A percentile compares a stretch with the other conserved stretches of the same genome.
phyloP scores from a whole-genome alignment of 2,113 vertebrate genomes.

The Tenrec ecaudatus region DNA sequence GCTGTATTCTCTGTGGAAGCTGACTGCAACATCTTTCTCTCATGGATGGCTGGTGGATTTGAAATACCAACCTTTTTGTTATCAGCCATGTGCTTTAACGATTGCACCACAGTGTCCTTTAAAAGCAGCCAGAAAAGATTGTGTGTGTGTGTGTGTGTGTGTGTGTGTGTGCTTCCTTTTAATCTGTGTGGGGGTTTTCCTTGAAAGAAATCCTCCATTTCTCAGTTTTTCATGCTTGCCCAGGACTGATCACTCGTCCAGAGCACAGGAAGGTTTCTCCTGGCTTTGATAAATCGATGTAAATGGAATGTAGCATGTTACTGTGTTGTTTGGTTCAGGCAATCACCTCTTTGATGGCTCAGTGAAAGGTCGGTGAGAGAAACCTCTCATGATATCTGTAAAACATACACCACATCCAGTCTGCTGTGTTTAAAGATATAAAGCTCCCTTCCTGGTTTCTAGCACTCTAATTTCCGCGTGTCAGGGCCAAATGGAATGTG shows the following conservation, averaged over 20 bases:
- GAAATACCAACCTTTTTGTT: neutral
- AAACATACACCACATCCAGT: slow-evolving; percentile 38
- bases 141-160: neutral
- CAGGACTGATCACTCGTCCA: slow-evolving; percentile 18
- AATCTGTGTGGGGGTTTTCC: neutral
- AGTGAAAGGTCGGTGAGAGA: slow-evolving; percentile 59
- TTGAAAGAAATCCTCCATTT: slow-evolving; percentile 50
- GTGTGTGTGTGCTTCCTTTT: neutral
- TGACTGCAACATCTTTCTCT: neutral
- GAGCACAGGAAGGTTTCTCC: slow-evolving; percentile 36
- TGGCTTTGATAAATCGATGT: slow-evolving; percentile 45
- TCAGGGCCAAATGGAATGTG: slow-evolving; percentile 74
- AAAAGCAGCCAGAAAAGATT: neutral
- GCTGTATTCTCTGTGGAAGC: neutral
- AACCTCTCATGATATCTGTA: slow-evolving; percentile 42
- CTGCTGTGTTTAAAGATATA: slow-evolving; percentile 45
- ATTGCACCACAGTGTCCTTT: neutral
- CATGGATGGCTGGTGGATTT: neutral
- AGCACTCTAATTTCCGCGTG: slow-evolving; percentile 58
- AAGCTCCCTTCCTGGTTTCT: slow-evolving; percentile 54
- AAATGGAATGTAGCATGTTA: slow-evolving; percentile 45
- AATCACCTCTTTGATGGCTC: slow-evolving; percentile 61
- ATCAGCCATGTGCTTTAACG: neutral
- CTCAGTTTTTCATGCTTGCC: slow-evolving; percentile 35
- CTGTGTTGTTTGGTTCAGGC: slow-evolving; percentile 62